Percentiles rank a stretch among this genome's conserved stretches.
These are phyloP conservation scores for Volucella zonaria DNA, from an alignment of 2,888 invertebrate species.

Conservation along the genomic window DNA sequence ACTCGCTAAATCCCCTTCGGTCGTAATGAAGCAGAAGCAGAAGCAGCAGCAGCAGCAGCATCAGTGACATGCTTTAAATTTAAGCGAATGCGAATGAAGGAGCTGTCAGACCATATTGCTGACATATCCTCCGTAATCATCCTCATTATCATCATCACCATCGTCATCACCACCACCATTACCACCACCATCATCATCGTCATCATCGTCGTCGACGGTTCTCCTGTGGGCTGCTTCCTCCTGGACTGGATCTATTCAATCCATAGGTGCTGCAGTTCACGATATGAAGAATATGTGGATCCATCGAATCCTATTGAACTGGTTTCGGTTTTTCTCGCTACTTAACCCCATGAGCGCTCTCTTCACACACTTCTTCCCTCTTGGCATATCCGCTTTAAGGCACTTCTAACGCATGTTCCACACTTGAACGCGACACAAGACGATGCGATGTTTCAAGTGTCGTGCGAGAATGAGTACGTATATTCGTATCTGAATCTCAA, in stretches of 20 bases:
- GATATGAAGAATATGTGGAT: not conserved
- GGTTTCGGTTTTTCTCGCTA: conserved; percentile 49
- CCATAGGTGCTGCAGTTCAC: no score
- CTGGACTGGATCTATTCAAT: no score
- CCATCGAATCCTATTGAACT: conserved; percentile 58
- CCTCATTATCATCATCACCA: conserved; percentile 54
- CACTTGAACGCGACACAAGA: conserved; percentile 2
- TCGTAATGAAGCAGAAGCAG: conserved; percentile 29
- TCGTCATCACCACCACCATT: conserved; percentile 31
- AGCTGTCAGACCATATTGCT: conserved; percentile 53
- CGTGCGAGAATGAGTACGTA: conserved; percentile 53
- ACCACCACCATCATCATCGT: conserved; percentile 13
- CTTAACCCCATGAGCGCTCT: conserved; percentile 38
- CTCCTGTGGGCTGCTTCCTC: not conserved
- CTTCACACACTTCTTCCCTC: conserved; percentile 5
- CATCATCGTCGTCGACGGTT: not conserved
- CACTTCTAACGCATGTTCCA: conserved; percentile 40
- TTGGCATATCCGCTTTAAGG: conserved; percentile 62
- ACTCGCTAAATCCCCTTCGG: not conserved
- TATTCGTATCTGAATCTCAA: conserved; percentile 8
- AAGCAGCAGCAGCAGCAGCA: not conserved
- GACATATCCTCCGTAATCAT: conserved; percentile 66
- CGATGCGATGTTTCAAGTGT: conserved; percentile 51
- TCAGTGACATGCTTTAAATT: conserved; percentile 42
- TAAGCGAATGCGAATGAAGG: conserved; percentile 51